These are phyloP conservation scores for Serilophus lunatus DNA, from an alignment of 2,113 vertebrate genomes.

Conservation along the genomic window DNA sequence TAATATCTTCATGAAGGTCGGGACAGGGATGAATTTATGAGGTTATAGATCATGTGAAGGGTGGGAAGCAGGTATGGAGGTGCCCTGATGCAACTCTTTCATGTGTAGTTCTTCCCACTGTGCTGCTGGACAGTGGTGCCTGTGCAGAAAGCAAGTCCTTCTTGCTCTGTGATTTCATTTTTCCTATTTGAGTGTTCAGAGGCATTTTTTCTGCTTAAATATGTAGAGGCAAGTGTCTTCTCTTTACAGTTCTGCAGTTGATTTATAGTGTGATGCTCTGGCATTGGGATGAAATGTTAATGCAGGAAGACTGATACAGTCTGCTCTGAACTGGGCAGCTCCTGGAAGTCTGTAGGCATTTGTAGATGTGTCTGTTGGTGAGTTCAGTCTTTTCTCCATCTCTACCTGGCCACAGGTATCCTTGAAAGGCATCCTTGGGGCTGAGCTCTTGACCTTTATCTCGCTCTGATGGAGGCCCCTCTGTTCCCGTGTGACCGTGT, in stretches of 20 bases:
- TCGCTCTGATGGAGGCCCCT: neutral
- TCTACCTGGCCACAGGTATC: neutral
- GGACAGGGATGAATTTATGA: neutral
- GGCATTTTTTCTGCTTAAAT: neutral
- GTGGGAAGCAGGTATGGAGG: neutral
- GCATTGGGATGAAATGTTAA: neutral
- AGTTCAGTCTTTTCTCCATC: neutral
- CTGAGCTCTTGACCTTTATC: neutral
- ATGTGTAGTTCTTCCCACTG: neutral
- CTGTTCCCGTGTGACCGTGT: accelerated
- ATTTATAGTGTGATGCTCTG: neutral
- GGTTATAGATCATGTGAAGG: neutral
- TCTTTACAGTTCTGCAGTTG: neutral
- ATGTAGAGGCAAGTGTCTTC: neutral
- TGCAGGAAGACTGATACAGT: neutral
- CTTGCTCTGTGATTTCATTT: neutral
- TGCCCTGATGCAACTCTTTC: neutral
- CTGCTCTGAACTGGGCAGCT: neutral
- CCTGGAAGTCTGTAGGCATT: neutral
- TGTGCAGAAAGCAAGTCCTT: neutral
- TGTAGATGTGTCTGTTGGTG: neutral
- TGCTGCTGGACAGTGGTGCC: accelerated
- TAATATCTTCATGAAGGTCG: neutral
- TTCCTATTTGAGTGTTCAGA: neutral
- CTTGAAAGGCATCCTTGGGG: neutral